phyloP scores from a whole-genome alignment of 1,140 invertebrate species.

The Maniola jurtina region DNA sequence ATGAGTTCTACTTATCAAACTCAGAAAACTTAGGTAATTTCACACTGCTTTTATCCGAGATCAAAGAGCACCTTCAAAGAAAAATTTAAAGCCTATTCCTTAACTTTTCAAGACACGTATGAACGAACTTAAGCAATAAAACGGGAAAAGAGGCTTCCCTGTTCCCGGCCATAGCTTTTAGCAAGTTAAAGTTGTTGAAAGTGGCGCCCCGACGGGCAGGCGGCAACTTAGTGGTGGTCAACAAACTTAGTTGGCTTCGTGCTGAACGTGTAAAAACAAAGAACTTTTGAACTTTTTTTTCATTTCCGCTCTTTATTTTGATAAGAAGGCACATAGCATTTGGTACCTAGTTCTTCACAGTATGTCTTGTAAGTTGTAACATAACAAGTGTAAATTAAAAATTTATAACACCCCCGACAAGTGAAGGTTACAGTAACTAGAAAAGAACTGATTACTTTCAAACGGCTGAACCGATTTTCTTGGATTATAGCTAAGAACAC shows the following conservation, averaged over 20 bases:
- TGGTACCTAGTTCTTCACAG: no score
- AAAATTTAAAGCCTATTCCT: slow-evolving; percentile 14
- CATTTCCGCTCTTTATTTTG: no score
- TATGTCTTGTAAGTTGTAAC: no score
- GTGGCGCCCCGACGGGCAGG: slow-evolving; percentile 40
- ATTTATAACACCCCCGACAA: no score
- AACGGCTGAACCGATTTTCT: no score
- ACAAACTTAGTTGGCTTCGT: slow-evolving; percentile 57
- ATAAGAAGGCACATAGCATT: no score
- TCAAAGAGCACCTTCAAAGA: background rate
- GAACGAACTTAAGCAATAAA: slow-evolving; percentile 52
- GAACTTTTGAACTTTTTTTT: background rate
- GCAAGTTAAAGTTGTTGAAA: slow-evolving; percentile 67
- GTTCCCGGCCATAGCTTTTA: slow-evolving; percentile 56
- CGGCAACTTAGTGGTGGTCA: slow-evolving; percentile 50
- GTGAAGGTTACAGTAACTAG: no score
- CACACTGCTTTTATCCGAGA: background rate
- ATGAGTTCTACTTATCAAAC: background rate
- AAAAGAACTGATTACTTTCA: no score
- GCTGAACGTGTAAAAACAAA: slow-evolving; percentile 47
- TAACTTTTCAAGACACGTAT: slow-evolving; percentile 29
- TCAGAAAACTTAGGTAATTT: background rate
- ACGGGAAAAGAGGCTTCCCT: slow-evolving; percentile 54
- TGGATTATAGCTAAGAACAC: no score
- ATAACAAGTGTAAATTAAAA: no score